A percentile compares a stretch with the other conserved stretches of the same genome.
phyloP scores from a whole-genome alignment of 2,797 vertebrate species.

The Sebastiscus albofasciatus region DNA sequence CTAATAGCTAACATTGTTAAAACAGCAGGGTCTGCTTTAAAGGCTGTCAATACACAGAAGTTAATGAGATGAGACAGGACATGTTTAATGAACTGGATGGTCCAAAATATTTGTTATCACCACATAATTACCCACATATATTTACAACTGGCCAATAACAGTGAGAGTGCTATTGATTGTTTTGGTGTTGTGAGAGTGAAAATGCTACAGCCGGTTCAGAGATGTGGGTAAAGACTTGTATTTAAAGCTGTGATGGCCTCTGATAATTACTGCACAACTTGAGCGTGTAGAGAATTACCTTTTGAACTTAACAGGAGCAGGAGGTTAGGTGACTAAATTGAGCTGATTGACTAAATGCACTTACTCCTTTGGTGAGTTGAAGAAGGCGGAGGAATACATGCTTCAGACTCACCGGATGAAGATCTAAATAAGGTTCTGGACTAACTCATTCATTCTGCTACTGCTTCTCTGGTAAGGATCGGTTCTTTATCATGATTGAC shows the following conservation, averaged over 20 bases:
- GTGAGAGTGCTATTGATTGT: conserved; percentile 45
- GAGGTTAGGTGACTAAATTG: conserved; percentile 10
- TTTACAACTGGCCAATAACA: conserved; percentile 31
- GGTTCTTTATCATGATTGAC: neutral
- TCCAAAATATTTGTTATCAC: conserved; percentile 43
- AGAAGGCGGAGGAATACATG: neutral
- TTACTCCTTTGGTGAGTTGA: neutral
- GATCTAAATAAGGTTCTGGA: neutral
- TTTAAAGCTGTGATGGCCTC: conserved; percentile 17
- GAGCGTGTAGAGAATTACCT: conserved; percentile 39
- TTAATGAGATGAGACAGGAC: conserved; percentile 45
- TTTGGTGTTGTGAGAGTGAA: conserved; percentile 11
- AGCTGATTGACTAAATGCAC: conserved; percentile 5
- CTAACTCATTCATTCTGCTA: neutral
- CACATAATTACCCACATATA: conserved; percentile 39
- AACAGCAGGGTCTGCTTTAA: conserved; percentile 23
- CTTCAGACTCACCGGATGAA: neutral
- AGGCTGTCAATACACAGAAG: conserved; percentile 23
- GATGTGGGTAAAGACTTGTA: conserved; percentile 8
- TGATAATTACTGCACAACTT: conserved; percentile 45
- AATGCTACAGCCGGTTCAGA: conserved; percentile 14
- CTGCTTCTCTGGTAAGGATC: neutral
- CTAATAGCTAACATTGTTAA: conserved; percentile 2
- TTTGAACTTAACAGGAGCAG: conserved; percentile 17
- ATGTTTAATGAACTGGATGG: conserved; percentile 37